Base-by-base conservation (phyloP, 64 coral and sea anemone genomes). In the Trachythela sp. region DNA sequence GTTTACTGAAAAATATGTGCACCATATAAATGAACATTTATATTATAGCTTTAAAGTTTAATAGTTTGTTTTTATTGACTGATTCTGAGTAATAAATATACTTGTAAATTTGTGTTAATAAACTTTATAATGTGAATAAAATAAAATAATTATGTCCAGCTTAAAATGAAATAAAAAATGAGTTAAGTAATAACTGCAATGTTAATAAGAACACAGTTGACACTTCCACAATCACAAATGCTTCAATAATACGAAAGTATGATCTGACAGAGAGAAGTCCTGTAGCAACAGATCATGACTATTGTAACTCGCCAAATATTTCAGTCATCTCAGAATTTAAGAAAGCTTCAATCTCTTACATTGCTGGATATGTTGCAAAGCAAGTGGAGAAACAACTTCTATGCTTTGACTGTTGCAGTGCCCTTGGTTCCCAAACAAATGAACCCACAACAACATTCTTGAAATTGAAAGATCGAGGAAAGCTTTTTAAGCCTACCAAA, bases 281-380 rank as follows among this genome's bases (percentile, higher is more conserved):
- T 10, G n/a, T 77, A 3, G 7, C 6, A 77, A 36, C 13, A 34
- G 13, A 77, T 18, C 30, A 77, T 33, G 36, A 77, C 71, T 77
- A 77, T 27, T 32, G 71, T 35, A n/a, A 77, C 17, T 33, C 71
- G 8, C 71, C 71, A 36, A 77, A 77, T 39, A 35, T 77, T 32
- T 39, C n/a, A 5, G 4, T 2, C 29, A 34, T 33, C 1, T 77
- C 71, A 34, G 71, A 77, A 39, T 77, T 36, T 35, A 39, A 77
- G 71, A 77, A 77, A 77, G 71, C 71, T 36, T 33, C 71, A 13
- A 13, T 77, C 4, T 77, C 71, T 3, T 77, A 29, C 71, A 77
- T 77, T 77, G 71, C 71, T 39, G 71, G 32, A 35, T 77, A 77
- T 77, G 71, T 77, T 36, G 71, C 13, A 33, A 77, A 77, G 36